These are phyloP conservation scores for Leucophenga montana DNA, from an alignment of 2,888 invertebrate genomes.

Conservation along the genomic window DNA sequence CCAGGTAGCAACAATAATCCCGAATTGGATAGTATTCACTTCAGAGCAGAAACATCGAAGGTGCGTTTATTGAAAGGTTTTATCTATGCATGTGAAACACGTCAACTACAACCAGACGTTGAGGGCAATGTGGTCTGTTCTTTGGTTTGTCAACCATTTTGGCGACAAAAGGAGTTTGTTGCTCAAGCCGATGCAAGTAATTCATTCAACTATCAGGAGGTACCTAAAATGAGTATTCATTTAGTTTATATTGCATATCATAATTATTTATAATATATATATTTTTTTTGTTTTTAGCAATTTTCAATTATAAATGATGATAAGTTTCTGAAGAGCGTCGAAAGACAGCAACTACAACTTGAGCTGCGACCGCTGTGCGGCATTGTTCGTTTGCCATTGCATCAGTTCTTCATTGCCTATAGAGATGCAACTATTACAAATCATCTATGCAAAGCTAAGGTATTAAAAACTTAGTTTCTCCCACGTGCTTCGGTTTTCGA, in stretches of 20 bases:
- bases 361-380: constrained; percentile 75
- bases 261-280: neutral
- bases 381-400: constrained; percentile 75
- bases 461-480: too few species aligned
- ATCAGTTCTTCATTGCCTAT: constrained; percentile 78
- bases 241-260: neutral
- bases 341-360: constrained; percentile 76
- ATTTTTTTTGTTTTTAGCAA: constrained; percentile 72
- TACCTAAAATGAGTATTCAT: constrained; percentile 24
- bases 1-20: constrained; percentile 48
- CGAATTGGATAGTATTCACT: constrained; percentile 52
- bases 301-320: constrained; percentile 76
- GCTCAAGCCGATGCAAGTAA: constrained; percentile 45
- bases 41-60: constrained; percentile 65
- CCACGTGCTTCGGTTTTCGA: too few species aligned
- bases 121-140: constrained; percentile 47
- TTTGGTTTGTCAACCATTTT: constrained; percentile 67
- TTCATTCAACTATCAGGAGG: constrained; percentile 67
- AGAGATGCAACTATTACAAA: constrained; percentile 75
- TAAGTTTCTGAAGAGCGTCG: constrained; percentile 75
- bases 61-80: constrained; percentile 67
- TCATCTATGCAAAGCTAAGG: constrained; percentile 76
- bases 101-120: constrained; percentile 46
- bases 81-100: constrained; percentile 63
- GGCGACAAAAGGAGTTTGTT: constrained; percentile 62